Percentiles rank a stretch among this genome's conserved stretches.
Conservation (phyloP, 1,140 invertebrate species). For the Solenopsis invicta region DNA sequence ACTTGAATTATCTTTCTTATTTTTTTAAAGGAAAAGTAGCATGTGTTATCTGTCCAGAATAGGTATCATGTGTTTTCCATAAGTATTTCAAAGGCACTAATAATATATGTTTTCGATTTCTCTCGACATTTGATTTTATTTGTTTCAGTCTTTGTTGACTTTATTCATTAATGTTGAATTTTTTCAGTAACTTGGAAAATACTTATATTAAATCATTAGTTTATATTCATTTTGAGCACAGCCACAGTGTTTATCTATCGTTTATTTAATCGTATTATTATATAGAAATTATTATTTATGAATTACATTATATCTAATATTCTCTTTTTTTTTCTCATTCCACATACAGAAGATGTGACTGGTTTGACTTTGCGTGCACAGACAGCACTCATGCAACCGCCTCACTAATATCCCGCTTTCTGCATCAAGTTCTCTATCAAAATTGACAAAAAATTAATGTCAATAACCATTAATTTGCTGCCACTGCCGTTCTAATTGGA, state of each 20-base stretch:
- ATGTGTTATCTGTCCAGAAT: slow-evolving; percentile 50
- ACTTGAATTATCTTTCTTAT: slow-evolving; percentile 51
- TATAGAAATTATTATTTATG: slow-evolving; percentile 27
- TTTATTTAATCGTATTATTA: slow-evolving; percentile 37
- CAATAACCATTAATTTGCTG: slow-evolving; percentile 10
- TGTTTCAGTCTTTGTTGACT: slow-evolving; percentile 21
- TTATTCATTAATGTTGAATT: slow-evolving; percentile 28
- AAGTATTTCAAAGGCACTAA: slow-evolving; percentile 26
- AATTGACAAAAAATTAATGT: slow-evolving; percentile 44
- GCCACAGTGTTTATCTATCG: background rate
- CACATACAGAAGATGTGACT: slow-evolving; percentile 78
- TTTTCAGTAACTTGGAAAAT: background rate
- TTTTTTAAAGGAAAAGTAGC: slow-evolving; percentile 24
- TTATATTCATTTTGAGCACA: slow-evolving; percentile 26
- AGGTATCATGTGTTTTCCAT: background rate
- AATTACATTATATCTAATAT: slow-evolving; percentile 65
- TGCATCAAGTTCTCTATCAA: slow-evolving; percentile 49
- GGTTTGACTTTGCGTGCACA: slow-evolving; percentile 78
- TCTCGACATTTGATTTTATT: slow-evolving; percentile 27
- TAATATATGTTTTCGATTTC: slow-evolving; percentile 30
- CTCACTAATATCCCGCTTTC: slow-evolving; percentile 66
- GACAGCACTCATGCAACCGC: slow-evolving; percentile 76
- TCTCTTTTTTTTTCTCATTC: slow-evolving; percentile 70
- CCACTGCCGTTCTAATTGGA: slow-evolving; percentile 20
- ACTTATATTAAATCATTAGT: background rate